Evolutionary conservation across 2,888 invertebrate species (phyloP).

Genomic region (Lottia gigantea): DNA sequence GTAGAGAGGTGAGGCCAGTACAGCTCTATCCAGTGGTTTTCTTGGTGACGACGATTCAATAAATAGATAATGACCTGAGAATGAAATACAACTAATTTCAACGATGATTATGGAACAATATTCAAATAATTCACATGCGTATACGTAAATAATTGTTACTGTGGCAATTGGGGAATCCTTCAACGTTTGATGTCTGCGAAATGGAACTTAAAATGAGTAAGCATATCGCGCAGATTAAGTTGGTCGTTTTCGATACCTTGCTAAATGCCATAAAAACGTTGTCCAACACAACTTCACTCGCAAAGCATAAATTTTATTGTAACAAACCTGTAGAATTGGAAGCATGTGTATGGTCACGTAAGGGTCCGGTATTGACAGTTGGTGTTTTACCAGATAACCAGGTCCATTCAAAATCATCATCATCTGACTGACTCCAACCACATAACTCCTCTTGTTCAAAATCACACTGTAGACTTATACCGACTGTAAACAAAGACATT

Average conservation of each 20-base stretch:
- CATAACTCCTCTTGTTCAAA: conserved; percentile 48
- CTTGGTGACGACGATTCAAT: conserved; percentile 45
- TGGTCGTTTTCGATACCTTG: no score
- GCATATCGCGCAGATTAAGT: no score
- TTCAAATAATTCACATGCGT: no score
- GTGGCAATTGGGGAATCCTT: no score
- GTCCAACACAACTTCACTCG: no score
- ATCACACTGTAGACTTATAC: conserved; percentile 36
- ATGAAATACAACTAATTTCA: no score
- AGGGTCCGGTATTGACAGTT: conserved; percentile 48
- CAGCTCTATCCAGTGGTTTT: conserved; percentile 36
- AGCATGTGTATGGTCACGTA: conserved; percentile 47
- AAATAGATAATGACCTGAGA: conserved; percentile 46
- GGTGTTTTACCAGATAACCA: conserved; percentile 39
- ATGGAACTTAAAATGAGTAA: no score
- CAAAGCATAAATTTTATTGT: no score
- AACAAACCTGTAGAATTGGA: conserved; percentile 28
- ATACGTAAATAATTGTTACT: no score
- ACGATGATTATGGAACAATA: no score
- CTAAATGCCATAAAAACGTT: no score
- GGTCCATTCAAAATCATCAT: conserved; percentile 52
- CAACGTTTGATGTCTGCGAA: no score
- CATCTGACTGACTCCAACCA: conserved; percentile 48
- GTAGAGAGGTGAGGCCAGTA: conserved; percentile 43
- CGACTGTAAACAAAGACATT: conserved; percentile 19